phyloP scores from a whole-genome alignment of 2,113 vertebrate species.

The Dicrurus megarhynchus region DNA sequence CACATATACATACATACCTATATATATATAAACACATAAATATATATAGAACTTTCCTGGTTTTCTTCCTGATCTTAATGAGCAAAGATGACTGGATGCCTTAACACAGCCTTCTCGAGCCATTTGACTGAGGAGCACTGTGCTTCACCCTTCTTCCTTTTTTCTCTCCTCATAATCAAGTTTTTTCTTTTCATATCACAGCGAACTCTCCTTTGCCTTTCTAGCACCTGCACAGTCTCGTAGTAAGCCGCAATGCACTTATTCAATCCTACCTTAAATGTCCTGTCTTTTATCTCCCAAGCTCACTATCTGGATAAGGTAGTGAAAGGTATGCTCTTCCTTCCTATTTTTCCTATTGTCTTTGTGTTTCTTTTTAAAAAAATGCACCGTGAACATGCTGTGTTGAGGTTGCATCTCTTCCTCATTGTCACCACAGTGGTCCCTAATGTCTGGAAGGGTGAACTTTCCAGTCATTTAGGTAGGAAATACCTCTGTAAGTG shows the following conservation, averaged over 20 bases:
- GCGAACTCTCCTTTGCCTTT: slow-evolving; percentile 40
- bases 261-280: slow-evolving; percentile 92
- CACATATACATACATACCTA: not conserved
- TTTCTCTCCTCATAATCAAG: slow-evolving; percentile 60
- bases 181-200: slow-evolving; percentile 49
- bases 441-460: slow-evolving; percentile 38
- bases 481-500: not conserved
- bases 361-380: slow-evolving; percentile 68
- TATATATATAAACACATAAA: not conserved
- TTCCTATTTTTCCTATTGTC: slow-evolving; percentile 82
- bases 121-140: slow-evolving; percentile 49
- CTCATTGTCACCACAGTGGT: slow-evolving; percentile 37
- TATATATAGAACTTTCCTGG: not conserved
- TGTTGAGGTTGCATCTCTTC: slow-evolving; percentile 48
- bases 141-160: slow-evolving; percentile 40
- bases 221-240: slow-evolving; percentile 66
- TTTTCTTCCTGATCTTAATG: slow-evolving; percentile 30
- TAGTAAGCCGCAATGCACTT: slow-evolving; percentile 71
- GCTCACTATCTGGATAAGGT: slow-evolving; percentile 99
- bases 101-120: not conserved
- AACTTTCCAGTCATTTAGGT: slow-evolving; percentile 48
- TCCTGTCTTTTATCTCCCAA: slow-evolving; percentile 99
- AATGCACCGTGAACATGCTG: slow-evolving; percentile 57
- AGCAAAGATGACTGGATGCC: slow-evolving; percentile 29
- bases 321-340: slow-evolving; percentile 99